Evolutionary conservation across 2,888 invertebrate species (phyloP), one percentile per base, ranked within the genome.

Genomic region (Rhagonycha fulva): DNA sequence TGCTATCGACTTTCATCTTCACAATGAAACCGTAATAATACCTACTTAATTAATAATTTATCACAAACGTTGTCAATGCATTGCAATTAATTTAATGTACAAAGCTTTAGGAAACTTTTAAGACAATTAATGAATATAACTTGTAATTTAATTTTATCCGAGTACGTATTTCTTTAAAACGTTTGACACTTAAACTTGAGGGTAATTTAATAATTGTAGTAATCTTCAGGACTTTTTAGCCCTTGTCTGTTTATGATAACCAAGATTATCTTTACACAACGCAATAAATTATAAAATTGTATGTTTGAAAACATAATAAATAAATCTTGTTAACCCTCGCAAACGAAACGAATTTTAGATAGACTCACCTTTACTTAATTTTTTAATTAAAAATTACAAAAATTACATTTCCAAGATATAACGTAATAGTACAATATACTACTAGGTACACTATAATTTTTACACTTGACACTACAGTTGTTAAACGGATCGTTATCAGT

Each of bases 401-500:
- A 62, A 47, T 47, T 47, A 47, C 47, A 47, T 47, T 47, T 47
- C 47, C 47, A n/a, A 47, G 47, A 32, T 47, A 47, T 47, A 47
- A n/a, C 47, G n/a, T 47, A 47, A n/a, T 47, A n/a, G 47, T n/a
- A 9, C 47, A 47, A 47, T 47, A n/a, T 47, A 47, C n/a, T 47
- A 47, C 47, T 47, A 32, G n/a, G 1, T 47, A 68, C 68, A 68
- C 68, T 68, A 68, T 24, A 9, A n/a, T 19, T 47, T 47, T 70
- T 47, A 26, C 66, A 71, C 68, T 75, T 69, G 66, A 67, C 73
- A 73, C 71, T 70, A 73, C 67, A 63, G 63, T 74, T 68, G 66
- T 19, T 19, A 19, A 75, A 62, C 47, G 77, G 77, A 77, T 77
- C 77, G 77, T 77, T 77, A 77, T 72, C 77, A 61, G 69, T 73